Conservation (phyloP, 2,888 invertebrate species). For the Asteroscopus sphinx region DNA sequence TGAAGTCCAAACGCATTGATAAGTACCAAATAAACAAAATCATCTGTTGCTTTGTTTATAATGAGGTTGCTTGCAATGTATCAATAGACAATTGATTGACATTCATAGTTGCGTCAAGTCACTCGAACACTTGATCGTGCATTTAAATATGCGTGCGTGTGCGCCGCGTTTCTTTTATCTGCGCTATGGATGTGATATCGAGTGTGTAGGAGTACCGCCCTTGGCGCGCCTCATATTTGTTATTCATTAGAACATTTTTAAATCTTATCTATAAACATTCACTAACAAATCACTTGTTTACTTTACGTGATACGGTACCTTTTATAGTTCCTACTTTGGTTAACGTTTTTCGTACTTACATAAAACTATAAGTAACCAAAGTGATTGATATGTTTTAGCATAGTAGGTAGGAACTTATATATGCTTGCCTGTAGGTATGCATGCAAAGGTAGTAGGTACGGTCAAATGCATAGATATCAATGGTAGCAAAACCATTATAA, state of each 20-base stretch:
- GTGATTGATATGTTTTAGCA: no score
- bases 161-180: conserved; percentile 59
- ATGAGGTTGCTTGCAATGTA: conserved; percentile 42
- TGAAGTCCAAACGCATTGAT: conserved; percentile 14
- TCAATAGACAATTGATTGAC: conserved; percentile 63
- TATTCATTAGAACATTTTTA: conserved; percentile 62
- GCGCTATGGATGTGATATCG: conserved; percentile 58
- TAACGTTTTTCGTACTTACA: conserved; percentile 2
- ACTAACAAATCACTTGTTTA: conserved; percentile 54
- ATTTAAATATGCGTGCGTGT: conserved; percentile 67
- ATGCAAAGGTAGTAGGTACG: no score
- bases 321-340: conserved; percentile 8
- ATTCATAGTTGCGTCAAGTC: conserved; percentile 59
- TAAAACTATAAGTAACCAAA: background rate
- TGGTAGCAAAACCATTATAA: no score
- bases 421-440: no score
- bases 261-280: conserved; percentile 59
- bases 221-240: conserved; percentile 64
- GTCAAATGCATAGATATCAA: no score
- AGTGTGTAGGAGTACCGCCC: conserved; percentile 68
- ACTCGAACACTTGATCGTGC: conserved; percentile 57
- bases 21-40: conserved; percentile 38
- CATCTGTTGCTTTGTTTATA: conserved; percentile 59
- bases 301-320: conserved; percentile 26
- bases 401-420: no score